phyloP scores from a whole-genome alignment of 2,113 vertebrate genomes.

The Nicator chloris region DNA sequence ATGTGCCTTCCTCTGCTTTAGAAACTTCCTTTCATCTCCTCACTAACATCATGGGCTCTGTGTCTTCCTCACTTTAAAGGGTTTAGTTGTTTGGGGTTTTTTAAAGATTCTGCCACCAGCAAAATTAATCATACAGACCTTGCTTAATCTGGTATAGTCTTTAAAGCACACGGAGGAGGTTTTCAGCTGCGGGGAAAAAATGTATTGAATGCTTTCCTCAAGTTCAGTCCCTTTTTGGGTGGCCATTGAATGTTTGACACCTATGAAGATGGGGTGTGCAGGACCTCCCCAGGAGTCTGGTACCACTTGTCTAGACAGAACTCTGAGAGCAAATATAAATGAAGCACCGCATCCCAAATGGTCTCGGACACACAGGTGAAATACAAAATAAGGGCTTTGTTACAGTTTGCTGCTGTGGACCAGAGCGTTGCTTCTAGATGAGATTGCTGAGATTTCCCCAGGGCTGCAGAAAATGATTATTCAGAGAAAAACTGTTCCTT shows the following conservation, averaged over 20 bases:
- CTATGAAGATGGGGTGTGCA: background rate
- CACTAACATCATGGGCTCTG: accelerated
- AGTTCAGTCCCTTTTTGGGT: background rate
- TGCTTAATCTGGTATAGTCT: background rate
- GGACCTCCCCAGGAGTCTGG: background rate
- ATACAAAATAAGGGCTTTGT: background rate
- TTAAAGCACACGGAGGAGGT: background rate
- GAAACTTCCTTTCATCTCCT: background rate
- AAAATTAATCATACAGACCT: background rate
- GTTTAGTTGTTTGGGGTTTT: background rate
- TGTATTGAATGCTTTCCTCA: background rate
- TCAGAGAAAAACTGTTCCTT: background rate
- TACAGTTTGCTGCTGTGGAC: background rate
- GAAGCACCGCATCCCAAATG: background rate
- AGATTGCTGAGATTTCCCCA: background rate
- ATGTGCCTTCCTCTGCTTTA: background rate
- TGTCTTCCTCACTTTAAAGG: background rate
- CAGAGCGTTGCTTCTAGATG: background rate
- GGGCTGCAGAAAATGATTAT: background rate
- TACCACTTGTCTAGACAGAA: background rate
- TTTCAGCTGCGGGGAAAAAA: background rate
- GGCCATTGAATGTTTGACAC: background rate
- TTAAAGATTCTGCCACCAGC: background rate
- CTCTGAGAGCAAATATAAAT: background rate
- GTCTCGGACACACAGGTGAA: background rate